Percentiles rank a stretch among this genome's conserved stretches.
Conservation (phyloP, 2,113 vertebrate species). For the Phrynosoma blainvillii region DNA sequence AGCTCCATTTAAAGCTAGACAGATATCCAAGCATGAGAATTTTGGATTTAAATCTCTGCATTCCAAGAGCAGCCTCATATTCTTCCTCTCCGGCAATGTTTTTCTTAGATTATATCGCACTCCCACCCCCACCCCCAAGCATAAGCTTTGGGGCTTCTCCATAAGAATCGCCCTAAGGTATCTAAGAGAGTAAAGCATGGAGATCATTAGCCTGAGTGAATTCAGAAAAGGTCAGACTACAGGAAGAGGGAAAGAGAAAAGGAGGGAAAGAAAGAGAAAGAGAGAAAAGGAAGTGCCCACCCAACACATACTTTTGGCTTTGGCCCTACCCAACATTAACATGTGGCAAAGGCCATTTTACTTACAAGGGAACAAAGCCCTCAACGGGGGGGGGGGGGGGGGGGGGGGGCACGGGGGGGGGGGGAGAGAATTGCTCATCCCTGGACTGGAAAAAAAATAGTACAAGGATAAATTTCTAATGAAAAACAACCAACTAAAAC, state of each 20-base stretch:
- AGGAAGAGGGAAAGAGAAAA: background rate
- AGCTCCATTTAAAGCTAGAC: background rate
- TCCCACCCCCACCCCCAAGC: background rate
- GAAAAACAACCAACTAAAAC: constrained; percentile 7
- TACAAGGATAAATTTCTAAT: background rate
- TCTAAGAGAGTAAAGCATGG: background rate
- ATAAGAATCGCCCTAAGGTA: background rate
- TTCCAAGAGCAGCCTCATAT: background rate
- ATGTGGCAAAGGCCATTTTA: background rate
- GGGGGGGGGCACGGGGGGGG: no score
- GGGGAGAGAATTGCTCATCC: background rate
- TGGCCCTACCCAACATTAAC: background rate
- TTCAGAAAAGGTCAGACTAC: background rate
- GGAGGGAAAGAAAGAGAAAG: background rate
- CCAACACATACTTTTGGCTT: background rate
- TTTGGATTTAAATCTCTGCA: background rate
- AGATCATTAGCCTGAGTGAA: background rate
- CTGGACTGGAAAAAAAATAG: background rate
- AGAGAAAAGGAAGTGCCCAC: background rate
- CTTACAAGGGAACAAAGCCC: background rate
- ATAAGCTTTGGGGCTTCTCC: background rate
- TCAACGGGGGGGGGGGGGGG: no score
- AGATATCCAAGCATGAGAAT: background rate
- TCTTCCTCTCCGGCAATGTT: background rate
- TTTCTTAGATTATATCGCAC: constrained; percentile 12